A percentile compares a stretch with the other conserved stretches of the same genome.
Evolutionary conservation across 2,888 invertebrate species (phyloP).

Genomic region (Mythimna vitellina): DNA sequence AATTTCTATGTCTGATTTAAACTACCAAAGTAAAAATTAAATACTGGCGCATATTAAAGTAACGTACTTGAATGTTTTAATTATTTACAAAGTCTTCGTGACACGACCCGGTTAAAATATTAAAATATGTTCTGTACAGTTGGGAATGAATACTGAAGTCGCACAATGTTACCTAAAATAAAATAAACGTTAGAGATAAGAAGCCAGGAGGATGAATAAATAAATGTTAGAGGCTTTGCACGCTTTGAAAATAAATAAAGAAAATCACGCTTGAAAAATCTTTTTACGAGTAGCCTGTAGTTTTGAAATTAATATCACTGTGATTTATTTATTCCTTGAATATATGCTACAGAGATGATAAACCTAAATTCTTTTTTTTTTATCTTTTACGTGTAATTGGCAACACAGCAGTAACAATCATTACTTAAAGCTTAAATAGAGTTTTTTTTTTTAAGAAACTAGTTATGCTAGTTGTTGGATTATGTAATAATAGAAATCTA

Average conservation of each 20-base stretch:
- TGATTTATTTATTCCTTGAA: neutral
- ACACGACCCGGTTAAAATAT: conserved; percentile 54
- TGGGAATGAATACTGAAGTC: conserved; percentile 37
- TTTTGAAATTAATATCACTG: conserved; percentile 33
- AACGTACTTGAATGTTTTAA: conserved; percentile 39
- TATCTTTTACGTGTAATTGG: neutral
- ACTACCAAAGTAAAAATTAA: conserved; percentile 10
- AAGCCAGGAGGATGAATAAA: conserved; percentile 36
- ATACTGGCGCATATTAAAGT: conserved; percentile 16
- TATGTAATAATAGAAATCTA: no score
- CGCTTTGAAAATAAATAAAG: conserved; percentile 48
- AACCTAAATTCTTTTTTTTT: neutral
- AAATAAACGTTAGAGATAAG: conserved; percentile 47
- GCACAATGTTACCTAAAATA: conserved; percentile 41
- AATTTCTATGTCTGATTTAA: neutral
- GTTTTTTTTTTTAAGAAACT: no score
- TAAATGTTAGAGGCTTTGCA: conserved; percentile 41
- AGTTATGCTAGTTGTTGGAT: no score
- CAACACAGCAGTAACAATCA: no score
- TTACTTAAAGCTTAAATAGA: no score
- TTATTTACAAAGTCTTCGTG: conserved; percentile 44
- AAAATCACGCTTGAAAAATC: conserved; percentile 25
- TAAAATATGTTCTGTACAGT: conserved; percentile 44
- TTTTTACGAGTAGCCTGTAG: conserved; percentile 8
- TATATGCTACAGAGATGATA: neutral